Percentiles rank a stretch among this genome's conserved stretches.
Evolutionary conservation across 1,140 invertebrate genomes (phyloP).

Genomic region (Centruroides sculpturatus): DNA sequence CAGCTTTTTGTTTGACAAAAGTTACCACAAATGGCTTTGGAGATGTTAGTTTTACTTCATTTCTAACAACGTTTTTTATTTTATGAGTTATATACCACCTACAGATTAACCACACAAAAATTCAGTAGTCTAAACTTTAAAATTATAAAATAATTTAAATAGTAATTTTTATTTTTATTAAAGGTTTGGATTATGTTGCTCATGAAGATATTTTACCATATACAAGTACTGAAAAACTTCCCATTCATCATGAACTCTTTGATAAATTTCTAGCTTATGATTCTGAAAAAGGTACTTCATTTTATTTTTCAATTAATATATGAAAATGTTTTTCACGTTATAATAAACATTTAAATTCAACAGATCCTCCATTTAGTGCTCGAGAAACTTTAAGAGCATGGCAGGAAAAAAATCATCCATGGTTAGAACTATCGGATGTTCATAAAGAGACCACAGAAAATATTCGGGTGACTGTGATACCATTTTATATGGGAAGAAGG

Average conservation of each 20-base stretch:
- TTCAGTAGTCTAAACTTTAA: too few relatives aligned
- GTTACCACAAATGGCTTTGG: too few relatives aligned
- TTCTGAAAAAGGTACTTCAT: constrained; percentile 49
- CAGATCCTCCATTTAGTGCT: constrained; percentile 69
- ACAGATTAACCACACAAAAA: too few relatives aligned
- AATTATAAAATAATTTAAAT: too few relatives aligned
- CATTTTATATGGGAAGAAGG: constrained; percentile 91
- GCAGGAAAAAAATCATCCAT: constrained; percentile 96
- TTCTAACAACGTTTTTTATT: too few relatives aligned
- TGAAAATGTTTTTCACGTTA: not conserved
- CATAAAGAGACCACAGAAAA: constrained; percentile 94
- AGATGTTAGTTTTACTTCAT: too few relatives aligned
- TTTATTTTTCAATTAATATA: constrained; percentile 1
- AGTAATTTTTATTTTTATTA: constrained; percentile 1
- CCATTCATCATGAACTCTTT: constrained; percentile 85
- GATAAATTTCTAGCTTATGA: constrained; percentile 82
- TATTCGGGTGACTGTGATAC: constrained; percentile 89
- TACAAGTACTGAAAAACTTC: constrained; percentile 20
- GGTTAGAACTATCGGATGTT: constrained; percentile 92
- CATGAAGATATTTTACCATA: constrained; percentile 64
- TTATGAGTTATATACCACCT: too few relatives aligned
- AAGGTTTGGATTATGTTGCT: constrained; percentile 75
- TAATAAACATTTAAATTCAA: constrained; percentile 4
- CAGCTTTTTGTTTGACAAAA: too few relatives aligned
- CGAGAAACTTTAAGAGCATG: constrained; percentile 82